Evolutionary conservation across 2,888 invertebrate genomes (phyloP).

Genomic region (Drosophila bunnanda): DNA sequence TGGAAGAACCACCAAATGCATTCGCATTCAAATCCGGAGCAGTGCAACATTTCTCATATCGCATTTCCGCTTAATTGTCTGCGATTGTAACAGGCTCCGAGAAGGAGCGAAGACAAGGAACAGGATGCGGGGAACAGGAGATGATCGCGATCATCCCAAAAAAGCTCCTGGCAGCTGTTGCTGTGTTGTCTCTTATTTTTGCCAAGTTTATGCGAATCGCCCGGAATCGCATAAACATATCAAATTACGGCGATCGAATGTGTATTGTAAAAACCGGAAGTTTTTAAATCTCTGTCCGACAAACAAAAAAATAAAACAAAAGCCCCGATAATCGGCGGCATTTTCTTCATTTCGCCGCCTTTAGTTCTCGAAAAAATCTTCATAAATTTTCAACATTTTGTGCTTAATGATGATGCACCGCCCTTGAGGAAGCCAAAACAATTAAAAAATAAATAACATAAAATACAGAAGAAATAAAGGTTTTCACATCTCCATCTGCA

Average conservation of each 20-base stretch:
- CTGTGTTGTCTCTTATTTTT: conserved; percentile 38
- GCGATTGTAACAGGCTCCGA: conserved; percentile 32
- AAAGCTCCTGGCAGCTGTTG: conserved; percentile 54
- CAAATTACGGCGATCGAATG: conserved; percentile 72
- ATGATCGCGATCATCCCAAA: conserved; percentile 33
- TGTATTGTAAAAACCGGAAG: conserved; percentile 66
- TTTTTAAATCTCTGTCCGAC: conserved; percentile 56
- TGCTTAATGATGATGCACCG: conserved; percentile 45
- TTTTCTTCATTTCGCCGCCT: conserved; percentile 18
- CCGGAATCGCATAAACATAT: conserved; percentile 72
- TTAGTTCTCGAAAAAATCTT: conserved; percentile 39
- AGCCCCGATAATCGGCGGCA: conserved; percentile 35
- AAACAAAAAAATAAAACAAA: conserved; percentile 33
- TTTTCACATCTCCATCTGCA: conserved; percentile 29
- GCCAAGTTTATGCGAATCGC: conserved; percentile 58
- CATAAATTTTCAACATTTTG: conserved; percentile 45
- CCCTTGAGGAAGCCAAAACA: conserved; percentile 19
- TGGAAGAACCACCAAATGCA: conserved; percentile 52
- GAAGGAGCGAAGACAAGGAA: conserved; percentile 1
- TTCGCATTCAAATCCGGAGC: conserved; percentile 50
- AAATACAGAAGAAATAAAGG: conserved; percentile 19
- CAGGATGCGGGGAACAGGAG: conserved; percentile 28
- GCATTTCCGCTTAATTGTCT: conserved; percentile 75
- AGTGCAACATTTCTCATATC: conserved; percentile 64
- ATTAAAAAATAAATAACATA: not conserved